Evolutionary conservation across 2,888 invertebrate genomes (phyloP), one percentile per base, ranked within the genome.

Genomic region (Rhabditoides inermis): DNA sequence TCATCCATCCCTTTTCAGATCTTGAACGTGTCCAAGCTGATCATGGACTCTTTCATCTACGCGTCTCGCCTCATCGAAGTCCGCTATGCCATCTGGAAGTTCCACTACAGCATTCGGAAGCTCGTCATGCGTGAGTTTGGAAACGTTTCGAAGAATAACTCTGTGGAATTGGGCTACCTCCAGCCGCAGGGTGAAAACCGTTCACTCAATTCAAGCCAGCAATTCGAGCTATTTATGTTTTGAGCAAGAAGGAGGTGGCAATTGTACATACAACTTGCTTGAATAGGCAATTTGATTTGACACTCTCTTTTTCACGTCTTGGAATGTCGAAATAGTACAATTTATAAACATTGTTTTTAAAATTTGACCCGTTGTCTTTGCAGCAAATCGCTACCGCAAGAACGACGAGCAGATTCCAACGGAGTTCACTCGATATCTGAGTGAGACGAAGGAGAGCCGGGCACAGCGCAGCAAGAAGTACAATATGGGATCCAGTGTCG

Each of bases 31-130:
- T 51, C 57, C 1, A 71, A 71, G 72, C 82, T 84, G 28, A 76
- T 84, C 49, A 79, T 82, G 36, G 84, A 85, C 76, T 84, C 84
- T 0, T 82, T 84, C 58, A 84, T 85, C 49, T 85, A 85, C 71
- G 83, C 84, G 7, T 82, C 83, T 5, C 77, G 85, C 49, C 84
- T 85, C 82, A 81, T 82, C 51, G 85, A 85, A 67, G 84, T 85
- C 50, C 81, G 75, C 35, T 69, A 69, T 27, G 77, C 77, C 1
- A 70, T 77, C 56, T 70, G 64, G 62, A 53, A 61, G 25, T 66
- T 71, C 51, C 47, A 45, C 15, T 42, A 47, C 3, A 25, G 27
- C 4, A 23, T 61, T 27, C 41, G 40, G 32, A 15, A 32, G n/a
- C n/a, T n/a, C n/a, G n/a, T n/a, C n/a, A n/a, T n/a, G n/a, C n/a